Conservation (phyloP, 2,113 vertebrate species). For the Heptranchias perlo region DNA sequence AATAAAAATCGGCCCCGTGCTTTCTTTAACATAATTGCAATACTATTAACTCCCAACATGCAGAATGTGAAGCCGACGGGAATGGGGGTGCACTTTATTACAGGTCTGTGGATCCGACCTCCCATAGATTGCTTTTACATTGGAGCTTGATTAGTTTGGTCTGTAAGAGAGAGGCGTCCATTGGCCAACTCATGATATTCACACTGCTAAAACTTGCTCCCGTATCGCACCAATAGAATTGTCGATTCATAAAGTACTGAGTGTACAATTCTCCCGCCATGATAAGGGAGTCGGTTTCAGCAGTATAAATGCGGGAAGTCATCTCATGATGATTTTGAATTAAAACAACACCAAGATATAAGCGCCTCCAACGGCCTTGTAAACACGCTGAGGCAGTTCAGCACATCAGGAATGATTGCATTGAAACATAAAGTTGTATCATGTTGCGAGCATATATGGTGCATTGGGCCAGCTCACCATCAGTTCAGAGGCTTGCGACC, state of each 20-base stretch:
- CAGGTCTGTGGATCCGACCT: background rate
- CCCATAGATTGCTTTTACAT: background rate
- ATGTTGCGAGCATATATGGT: background rate
- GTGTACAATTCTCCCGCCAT: background rate
- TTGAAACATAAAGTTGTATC: background rate
- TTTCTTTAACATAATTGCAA: background rate
- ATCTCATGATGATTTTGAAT: background rate
- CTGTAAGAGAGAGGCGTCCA: background rate
- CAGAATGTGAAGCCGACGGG: background rate
- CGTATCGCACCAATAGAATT: background rate
- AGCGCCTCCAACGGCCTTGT: background rate
- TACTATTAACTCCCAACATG: background rate
- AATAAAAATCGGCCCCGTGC: background rate
- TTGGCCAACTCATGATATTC: background rate
- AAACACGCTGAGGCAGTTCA: background rate
- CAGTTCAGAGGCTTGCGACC: background rate
- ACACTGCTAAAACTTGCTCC: background rate
- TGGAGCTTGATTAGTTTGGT: background rate
- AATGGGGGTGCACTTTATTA: background rate
- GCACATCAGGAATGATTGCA: background rate
- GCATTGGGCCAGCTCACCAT: background rate
- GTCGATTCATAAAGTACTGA: background rate
- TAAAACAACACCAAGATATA: background rate
- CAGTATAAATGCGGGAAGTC: background rate
- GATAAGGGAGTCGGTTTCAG: background rate